Conservation (phyloP, 2,888 invertebrate species). For the Rutpela maculata region DNA sequence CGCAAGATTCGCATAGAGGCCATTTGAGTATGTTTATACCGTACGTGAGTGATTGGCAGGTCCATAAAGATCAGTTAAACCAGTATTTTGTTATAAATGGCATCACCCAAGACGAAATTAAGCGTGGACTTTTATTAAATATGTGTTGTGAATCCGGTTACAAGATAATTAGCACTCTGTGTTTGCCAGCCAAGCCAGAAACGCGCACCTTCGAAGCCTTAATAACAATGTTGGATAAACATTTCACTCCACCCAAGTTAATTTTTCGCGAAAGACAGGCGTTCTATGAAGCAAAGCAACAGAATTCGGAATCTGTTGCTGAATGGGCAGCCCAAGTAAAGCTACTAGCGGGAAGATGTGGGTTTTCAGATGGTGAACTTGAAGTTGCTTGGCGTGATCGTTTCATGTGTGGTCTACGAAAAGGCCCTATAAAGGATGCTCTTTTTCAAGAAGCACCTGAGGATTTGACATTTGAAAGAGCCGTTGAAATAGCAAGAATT, state of each 20-base stretch:
- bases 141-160: constrained; percentile 1
- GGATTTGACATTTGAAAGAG: constrained; percentile 2
- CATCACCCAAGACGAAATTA: background rate
- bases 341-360: background rate
- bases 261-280: background rate
- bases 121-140: constrained; percentile 8
- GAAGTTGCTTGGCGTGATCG: background rate
- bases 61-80: no score
- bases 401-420: constrained; percentile 2
- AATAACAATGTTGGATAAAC: constrained; percentile 10
- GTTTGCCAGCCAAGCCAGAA: background rate
- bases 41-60: no score
- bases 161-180: background rate
- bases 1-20: no score
- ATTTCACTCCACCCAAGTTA: background rate
- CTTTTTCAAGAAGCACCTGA: background rate
- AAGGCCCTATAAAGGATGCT: constrained; percentile 11
- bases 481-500: constrained; percentile 7
- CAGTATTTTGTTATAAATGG: constrained; percentile 1
- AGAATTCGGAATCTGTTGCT: background rate
- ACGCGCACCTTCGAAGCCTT: background rate
- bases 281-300: background rate
- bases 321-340: constrained; percentile 21
- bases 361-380: background rate
- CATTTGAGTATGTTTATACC: no score